Percentiles rank a stretch among this genome's conserved stretches.
phyloP scores from a whole-genome alignment of 2,797 vertebrate genomes.

The Gadopsis marmoratus region DNA sequence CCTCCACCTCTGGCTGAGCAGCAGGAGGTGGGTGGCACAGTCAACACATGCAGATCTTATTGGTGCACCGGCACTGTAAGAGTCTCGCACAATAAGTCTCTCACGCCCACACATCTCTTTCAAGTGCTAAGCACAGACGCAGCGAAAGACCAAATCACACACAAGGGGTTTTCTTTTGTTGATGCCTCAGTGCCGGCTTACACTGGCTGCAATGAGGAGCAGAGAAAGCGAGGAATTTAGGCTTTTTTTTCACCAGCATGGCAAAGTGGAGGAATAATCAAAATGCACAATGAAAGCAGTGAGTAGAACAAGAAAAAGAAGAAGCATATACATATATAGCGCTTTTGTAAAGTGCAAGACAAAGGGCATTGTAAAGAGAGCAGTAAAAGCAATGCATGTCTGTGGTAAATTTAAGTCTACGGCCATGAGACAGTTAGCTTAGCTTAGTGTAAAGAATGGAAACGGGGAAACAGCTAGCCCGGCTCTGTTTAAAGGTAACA shows the following conservation, averaged over 20 bases:
- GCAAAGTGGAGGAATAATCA: neutral
- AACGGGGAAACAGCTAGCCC: too few species aligned
- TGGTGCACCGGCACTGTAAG: slow-evolving; percentile 10
- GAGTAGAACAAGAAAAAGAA: slow-evolving; percentile 2
- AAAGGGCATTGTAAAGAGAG: neutral
- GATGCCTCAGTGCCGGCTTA: slow-evolving; percentile 33
- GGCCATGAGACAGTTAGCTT: too few species aligned
- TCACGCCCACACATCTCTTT: slow-evolving; percentile 57
- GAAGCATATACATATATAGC: neutral
- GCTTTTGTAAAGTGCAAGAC: slow-evolving; percentile 11
- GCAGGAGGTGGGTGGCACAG: slow-evolving; percentile 63
- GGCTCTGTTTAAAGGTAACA: too few species aligned
- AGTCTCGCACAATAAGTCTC: slow-evolving; percentile 57
- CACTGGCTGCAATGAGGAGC: slow-evolving; percentile 16
- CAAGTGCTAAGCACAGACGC: slow-evolving; percentile 38
- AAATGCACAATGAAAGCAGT: slow-evolving; percentile 19
- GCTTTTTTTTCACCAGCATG: neutral
- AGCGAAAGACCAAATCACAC: slow-evolving; percentile 40
- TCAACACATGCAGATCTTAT: slow-evolving; percentile 44
- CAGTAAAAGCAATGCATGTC: neutral
- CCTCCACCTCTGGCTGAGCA: slow-evolving; percentile 34
- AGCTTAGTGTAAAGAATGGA: too few species aligned
- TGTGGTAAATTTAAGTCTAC: neutral
- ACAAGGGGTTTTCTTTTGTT: slow-evolving; percentile 42
- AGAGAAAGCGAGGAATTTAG: neutral